phyloP scores from a whole-genome alignment of 2,797 vertebrate species.

The Rhyacichthys aspro region DNA sequence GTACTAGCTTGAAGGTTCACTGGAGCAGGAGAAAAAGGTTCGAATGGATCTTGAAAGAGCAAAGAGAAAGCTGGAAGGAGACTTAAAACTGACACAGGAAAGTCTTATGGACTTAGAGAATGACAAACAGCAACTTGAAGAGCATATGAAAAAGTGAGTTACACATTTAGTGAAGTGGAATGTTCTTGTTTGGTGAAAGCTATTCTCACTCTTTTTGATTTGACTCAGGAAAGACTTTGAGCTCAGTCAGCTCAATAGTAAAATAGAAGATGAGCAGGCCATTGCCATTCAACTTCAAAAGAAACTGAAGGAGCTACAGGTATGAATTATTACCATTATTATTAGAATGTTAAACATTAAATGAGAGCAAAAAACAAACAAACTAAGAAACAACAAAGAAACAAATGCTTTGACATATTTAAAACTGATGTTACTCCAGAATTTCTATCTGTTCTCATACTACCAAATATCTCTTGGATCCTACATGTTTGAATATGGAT shows the following conservation, averaged over 20 bases:
- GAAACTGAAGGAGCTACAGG: conserved; percentile 89
- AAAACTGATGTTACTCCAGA: no score
- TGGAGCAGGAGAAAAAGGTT: conserved; percentile 93
- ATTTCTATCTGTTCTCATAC: no score
- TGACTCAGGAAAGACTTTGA: conserved; percentile 90
- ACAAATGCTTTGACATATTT: no score
- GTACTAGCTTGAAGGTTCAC: conserved; percentile 86
- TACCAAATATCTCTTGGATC: no score
- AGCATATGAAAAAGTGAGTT: conserved; percentile 86
- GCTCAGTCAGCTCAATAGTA: conserved; percentile 82
- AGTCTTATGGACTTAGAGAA: conserved; percentile 90
- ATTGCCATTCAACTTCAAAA: conserved; percentile 85
- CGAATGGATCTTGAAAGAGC: conserved; percentile 91
- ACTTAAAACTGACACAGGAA: conserved; percentile 86
- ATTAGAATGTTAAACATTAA: no score
- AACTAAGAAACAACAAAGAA: no score
- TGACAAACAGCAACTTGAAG: conserved; percentile 87
- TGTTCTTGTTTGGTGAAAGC: no score
- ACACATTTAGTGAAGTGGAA: no score
- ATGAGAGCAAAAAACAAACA: no score
- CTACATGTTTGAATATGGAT: no score
- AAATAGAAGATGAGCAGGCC: conserved; percentile 89
- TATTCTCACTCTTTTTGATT: no score
- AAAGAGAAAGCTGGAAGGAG: conserved; percentile 90
- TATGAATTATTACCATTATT: conserved; percentile 33